phyloP scores from a whole-genome alignment of 2,888 invertebrate species.

The Crocallis elinguaria region DNA sequence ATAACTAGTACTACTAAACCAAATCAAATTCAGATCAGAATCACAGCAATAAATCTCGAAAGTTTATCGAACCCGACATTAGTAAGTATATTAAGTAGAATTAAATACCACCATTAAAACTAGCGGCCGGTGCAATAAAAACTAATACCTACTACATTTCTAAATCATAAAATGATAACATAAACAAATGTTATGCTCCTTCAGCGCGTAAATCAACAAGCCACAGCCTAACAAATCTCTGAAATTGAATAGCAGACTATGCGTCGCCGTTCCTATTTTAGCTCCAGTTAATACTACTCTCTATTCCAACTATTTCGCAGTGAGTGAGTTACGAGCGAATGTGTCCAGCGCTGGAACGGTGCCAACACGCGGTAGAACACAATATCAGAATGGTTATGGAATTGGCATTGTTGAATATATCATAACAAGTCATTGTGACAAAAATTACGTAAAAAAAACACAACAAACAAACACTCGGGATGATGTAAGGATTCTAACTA shows the following conservation, averaged over 20 bases:
- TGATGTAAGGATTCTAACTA: no score
- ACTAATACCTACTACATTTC: not conserved
- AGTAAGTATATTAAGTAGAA: no score
- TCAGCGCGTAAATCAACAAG: conserved; percentile 2
- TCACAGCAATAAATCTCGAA: no score
- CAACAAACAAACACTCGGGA: no score
- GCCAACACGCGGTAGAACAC: conserved; percentile 49
- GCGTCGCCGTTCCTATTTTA: conserved; percentile 72
- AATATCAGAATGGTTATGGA: not conserved
- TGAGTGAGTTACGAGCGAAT: conserved; percentile 71
- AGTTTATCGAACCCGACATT: no score
- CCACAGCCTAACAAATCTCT: conserved; percentile 18
- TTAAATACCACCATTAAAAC: not conserved
- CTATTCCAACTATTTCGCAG: conserved; percentile 68
- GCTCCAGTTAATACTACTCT: conserved; percentile 64
- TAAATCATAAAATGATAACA: not conserved
- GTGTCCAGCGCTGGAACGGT: conserved; percentile 59
- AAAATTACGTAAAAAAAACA: no score
- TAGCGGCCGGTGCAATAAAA: not conserved
- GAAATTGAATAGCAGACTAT: conserved; percentile 56
- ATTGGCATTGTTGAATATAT: conserved; percentile 18
- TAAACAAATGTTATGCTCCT: not conserved
- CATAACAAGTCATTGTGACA: not conserved
- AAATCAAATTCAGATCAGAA: no score
- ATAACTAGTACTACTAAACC: no score